Percentiles rank a stretch among this genome's conserved stretches.
phyloP scores from a whole-genome alignment of 1,140 invertebrate genomes.

The Microplitis mediator region DNA sequence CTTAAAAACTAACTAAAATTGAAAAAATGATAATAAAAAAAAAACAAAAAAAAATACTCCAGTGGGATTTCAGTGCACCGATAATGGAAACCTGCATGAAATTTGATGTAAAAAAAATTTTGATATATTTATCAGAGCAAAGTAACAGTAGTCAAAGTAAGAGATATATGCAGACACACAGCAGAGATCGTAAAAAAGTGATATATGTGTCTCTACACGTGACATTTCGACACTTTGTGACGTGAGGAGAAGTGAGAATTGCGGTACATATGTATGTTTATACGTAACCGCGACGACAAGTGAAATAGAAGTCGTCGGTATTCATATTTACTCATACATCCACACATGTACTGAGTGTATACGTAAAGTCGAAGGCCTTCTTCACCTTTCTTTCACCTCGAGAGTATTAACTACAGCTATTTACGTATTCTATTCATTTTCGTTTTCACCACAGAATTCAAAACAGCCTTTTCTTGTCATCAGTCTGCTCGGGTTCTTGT shows the following conservation, averaged over 20 bases:
- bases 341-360: neutral
- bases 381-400: constrained; percentile 9
- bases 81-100: no score
- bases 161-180: no score
- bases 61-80: no score
- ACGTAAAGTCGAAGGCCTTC: neutral
- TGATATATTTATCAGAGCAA: no score
- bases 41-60: no score
- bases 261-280: neutral
- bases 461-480: constrained; percentile 10
- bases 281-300: no score
- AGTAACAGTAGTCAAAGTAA: no score
- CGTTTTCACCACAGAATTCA: constrained; percentile 13
- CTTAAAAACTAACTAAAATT: no score
- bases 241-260: constrained; percentile 18
- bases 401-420: constrained; percentile 16
- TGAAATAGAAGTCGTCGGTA: neutral
- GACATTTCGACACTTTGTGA: constrained; percentile 20
- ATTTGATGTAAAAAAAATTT: no score
- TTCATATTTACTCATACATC: neutral
- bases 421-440: constrained; percentile 32
- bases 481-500: neutral
- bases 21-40: no score
- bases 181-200: no score
- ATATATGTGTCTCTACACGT: neutral